These are phyloP conservation scores for Quadroppia sp. DNA, from an alignment of 2,888 invertebrate species.

Conservation along the genomic window DNA sequence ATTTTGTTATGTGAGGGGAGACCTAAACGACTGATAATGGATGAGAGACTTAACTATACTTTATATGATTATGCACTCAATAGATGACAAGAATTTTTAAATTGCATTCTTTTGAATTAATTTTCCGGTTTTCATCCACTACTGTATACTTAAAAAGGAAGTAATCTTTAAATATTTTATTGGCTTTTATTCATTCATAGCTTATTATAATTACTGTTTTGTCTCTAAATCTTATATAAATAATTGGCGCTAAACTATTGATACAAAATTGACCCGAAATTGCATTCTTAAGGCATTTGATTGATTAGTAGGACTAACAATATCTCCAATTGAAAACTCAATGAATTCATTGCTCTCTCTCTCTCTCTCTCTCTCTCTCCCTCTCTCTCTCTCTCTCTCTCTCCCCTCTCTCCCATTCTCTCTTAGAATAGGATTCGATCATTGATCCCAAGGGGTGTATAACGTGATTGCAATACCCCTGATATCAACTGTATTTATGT, in stretches of 20 bases:
- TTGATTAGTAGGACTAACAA: conserved; percentile 34
- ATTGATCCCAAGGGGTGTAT: conserved; percentile 34
- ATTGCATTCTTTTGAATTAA: too few relatives aligned
- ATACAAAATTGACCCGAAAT: conserved; percentile 13
- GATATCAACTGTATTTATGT: conserved; percentile 13
- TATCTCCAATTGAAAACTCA: conserved; percentile 29
- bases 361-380: conserved; percentile 4
- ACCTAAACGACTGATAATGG: neutral
- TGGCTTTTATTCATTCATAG: too few relatives aligned
- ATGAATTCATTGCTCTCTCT: conserved; percentile 21
- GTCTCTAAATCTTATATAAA: conserved; percentile 3
- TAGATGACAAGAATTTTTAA: too few relatives aligned
- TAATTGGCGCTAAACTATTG: conserved; percentile 34
- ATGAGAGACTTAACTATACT: neutral
- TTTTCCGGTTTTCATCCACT: neutral
- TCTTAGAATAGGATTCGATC: conserved; percentile 13
- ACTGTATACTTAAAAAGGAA: too few relatives aligned
- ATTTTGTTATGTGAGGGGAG: neutral
- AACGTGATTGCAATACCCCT: conserved; percentile 36
- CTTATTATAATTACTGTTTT: neutral
- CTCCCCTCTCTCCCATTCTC: neutral
- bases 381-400: conserved; percentile 8
- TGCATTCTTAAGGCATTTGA: conserved; percentile 24
- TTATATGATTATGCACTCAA: too few relatives aligned
- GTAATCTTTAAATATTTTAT: too few relatives aligned